Evolutionary conservation across 2,888 invertebrate species (phyloP).

Genomic region (Melieria crassipennis): DNA sequence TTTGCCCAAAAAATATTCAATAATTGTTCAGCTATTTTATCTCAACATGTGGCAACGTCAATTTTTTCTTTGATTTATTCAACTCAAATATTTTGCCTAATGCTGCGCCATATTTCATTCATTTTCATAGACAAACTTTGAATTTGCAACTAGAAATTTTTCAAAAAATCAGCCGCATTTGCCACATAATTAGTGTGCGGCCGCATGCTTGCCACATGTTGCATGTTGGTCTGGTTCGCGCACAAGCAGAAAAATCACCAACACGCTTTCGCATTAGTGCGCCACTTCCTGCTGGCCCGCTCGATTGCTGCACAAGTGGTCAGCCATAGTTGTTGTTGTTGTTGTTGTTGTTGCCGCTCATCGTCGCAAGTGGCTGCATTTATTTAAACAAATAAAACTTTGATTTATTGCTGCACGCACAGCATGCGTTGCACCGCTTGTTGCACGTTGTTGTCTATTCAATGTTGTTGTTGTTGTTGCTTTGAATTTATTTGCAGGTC

Average conservation of each 20-base stretch:
- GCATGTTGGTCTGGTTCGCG: no score
- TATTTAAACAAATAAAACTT: slow-evolving; percentile 65
- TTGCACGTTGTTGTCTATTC: slow-evolving; percentile 12
- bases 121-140: no score
- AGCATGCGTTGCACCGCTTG: slow-evolving; percentile 51
- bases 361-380: slow-evolving; percentile 52
- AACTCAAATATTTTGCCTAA: no score
- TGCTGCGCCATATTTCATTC: no score
- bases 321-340: not conserved
- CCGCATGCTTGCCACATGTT: no score
- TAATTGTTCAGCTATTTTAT: no score
- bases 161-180: no score
- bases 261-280: slow-evolving; percentile 23
- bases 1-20: no score
- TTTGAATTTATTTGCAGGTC: slow-evolving; percentile 26
- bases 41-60: no score
- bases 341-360: not conserved
- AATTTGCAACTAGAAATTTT: not conserved
- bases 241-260: slow-evolving; percentile 16
- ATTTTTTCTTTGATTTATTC: no score
- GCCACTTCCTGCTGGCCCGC: slow-evolving; percentile 44
- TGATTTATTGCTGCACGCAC: slow-evolving; percentile 62
- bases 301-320: slow-evolving; percentile 28
- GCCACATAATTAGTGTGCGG: no score
- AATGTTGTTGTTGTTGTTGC: slow-evolving; percentile 19